Conservation (phyloP, 2,113 vertebrate genomes). For the Leucosticte australis region DNA sequence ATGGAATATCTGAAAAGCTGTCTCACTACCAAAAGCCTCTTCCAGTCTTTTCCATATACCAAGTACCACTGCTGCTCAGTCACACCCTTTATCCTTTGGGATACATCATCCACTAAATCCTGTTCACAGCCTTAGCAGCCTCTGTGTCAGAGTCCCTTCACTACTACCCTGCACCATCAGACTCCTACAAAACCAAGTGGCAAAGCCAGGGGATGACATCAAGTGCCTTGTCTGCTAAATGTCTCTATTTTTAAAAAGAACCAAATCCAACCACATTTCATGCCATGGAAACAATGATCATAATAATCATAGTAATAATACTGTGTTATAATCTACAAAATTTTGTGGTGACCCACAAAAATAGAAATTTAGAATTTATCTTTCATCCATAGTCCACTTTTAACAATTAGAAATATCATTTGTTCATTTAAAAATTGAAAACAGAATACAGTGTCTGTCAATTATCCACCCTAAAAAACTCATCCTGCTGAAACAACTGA, state of each 20-base stretch:
- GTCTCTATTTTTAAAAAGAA: background rate
- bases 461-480: slow-evolving; percentile 31
- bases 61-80: background rate
- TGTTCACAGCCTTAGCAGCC: background rate
- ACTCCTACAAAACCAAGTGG: background rate
- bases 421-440: background rate
- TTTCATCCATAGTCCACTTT: background rate
- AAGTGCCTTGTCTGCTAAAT: background rate
- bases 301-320: background rate
- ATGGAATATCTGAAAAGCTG: background rate
- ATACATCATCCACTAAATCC: background rate
- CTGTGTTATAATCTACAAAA: background rate
- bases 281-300: background rate
- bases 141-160: background rate
- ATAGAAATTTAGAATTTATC: background rate
- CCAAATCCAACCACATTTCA: background rate
- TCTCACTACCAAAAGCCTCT: background rate
- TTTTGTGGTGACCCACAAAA: background rate
- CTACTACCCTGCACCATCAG: background rate
- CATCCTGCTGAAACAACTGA: slow-evolving; percentile 28
- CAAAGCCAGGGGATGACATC: background rate
- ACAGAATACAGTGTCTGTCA: background rate
- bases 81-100: background rate
- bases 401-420: background rate
- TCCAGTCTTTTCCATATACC: background rate